Evolutionary conservation across 2,888 invertebrate genomes (phyloP), one percentile per base, ranked within the genome.

Genomic region (Eupithecia abbreviata): DNA sequence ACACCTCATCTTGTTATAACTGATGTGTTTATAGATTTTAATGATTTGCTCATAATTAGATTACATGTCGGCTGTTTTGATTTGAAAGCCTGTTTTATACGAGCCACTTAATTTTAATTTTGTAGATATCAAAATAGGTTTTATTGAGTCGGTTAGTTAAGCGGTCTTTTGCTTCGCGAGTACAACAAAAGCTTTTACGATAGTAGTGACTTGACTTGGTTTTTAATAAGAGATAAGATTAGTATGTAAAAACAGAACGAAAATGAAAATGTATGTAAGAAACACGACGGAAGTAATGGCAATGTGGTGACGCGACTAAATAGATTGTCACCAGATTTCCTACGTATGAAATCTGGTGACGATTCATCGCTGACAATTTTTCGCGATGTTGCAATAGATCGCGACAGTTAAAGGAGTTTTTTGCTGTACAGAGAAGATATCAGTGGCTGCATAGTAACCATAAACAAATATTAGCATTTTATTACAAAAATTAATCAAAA

Each of bases 1-100:
- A 47, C 65, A 42, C 62, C 70, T 42, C 72, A 72, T 75, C 78
- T 78, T 68, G 78, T 78, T 78, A 78, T 58, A 62, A 4, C 66
- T 67, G 76, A 78, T 73, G 42, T 75, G 73, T 76, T 78, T 78
- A 78, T 78, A 78, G 75, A 77, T 77, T 75, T 68, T 75, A 72
- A 74, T 78, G 47, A 58, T 69, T 69, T 69, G 72, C 65, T 69
- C 51, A 74, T 78, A 76, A 78, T 78, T 74, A 76, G 74, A 78
- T 78, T 76, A 78, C 13, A 18, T 73, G 76, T 65, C 73, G 75
- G 76, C 68, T 3, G 65, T 73, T 76, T 75, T 69, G 71, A 74
- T 73, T 73, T 12, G 51, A 55, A 68, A 73, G 66, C 73, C 58
- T 43, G 68, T 68, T 73, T 68, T 68, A 68, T 13, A 66, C 5